phyloP scores from a whole-genome alignment of 2,113 vertebrate species.

The Arenaria interpres region DNA sequence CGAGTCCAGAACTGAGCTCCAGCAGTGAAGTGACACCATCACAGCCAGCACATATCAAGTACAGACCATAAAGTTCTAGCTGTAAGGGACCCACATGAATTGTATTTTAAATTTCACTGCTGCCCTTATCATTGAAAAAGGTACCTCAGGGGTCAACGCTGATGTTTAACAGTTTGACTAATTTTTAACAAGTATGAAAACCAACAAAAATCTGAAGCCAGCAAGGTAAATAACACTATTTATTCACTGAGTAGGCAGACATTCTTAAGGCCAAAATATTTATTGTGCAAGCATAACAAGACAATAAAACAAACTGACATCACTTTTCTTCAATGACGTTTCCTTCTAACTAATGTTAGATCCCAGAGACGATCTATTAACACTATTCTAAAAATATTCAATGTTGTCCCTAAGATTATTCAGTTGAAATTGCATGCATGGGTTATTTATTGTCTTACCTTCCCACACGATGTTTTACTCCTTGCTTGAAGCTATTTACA shows the following conservation, averaged over 20 bases:
- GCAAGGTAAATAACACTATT: background rate
- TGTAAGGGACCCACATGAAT: background rate
- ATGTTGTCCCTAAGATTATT: background rate
- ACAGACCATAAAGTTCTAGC: background rate
- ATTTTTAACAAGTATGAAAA: conserved; percentile 14
- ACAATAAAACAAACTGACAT: background rate
- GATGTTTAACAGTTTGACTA: background rate
- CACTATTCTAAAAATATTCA: background rate
- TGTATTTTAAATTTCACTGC: background rate
- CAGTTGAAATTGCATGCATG: background rate
- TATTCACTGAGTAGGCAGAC: background rate
- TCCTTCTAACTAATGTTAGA: background rate
- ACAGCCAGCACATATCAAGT: accelerated
- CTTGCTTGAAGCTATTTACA: background rate
- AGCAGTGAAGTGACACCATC: background rate
- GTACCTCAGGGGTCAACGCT: background rate
- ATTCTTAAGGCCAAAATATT: background rate
- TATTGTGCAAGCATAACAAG: background rate
- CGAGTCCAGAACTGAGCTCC: background rate
- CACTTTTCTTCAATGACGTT: background rate
- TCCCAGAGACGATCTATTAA: background rate
- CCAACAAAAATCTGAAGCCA: background rate
- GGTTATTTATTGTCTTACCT: background rate
- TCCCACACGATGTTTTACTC: background rate
- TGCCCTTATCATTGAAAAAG: background rate